Base-by-base conservation (phyloP, 2,888 invertebrate species). In the Trichogramma evanescens region DNA sequence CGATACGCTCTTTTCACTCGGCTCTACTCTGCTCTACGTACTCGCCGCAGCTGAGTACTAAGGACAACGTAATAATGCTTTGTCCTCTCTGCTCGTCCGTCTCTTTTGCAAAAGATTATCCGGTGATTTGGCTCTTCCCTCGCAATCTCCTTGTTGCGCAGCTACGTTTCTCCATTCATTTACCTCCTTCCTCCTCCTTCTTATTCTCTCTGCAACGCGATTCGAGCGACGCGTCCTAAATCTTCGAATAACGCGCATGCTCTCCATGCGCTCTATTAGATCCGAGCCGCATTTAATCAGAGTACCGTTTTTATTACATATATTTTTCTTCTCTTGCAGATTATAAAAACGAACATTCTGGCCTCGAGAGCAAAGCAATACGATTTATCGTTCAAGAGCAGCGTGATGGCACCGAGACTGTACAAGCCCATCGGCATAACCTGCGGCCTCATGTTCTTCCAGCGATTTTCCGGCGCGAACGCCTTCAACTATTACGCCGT, bases 371-470 rank as follows among this genome's bases (percentile, higher is more conserved):
- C 75, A 13, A 76, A 73, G 60, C 75, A 76, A 63, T 78, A 78
- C 68, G 76, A 75, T 63, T 66, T 76, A 42, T 73, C 74, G 40
- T 75, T 77, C 66, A 73, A 69, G 58, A 75, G 71, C 64, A 76
- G 75, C 66, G 67, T 78, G 58, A 70, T 76, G 58, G 72, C 74
- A 45, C 79, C 77, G 54, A 74, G 79, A 62, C 76, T 87, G 39
- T 80, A 83, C 68, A 87, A 87, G 65, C 93, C 94, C 9, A 85
- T 91, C 52, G 79, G 89, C 62, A 89, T 93, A 57, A 89, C 92
- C 2, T 89, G 93, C 72, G 89, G 89, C 26, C 81, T 94, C 66
- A 93, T 93, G 92, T 87, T 93, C 80, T 93, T 94, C 74, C 94
- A 93, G 74, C 84, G 93, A 61, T 88, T 89, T 70, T 88, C 89